These are phyloP conservation scores for Eubasilissa regina DNA, from an alignment of 1,140 invertebrate genomes.

Conservation along the genomic window DNA sequence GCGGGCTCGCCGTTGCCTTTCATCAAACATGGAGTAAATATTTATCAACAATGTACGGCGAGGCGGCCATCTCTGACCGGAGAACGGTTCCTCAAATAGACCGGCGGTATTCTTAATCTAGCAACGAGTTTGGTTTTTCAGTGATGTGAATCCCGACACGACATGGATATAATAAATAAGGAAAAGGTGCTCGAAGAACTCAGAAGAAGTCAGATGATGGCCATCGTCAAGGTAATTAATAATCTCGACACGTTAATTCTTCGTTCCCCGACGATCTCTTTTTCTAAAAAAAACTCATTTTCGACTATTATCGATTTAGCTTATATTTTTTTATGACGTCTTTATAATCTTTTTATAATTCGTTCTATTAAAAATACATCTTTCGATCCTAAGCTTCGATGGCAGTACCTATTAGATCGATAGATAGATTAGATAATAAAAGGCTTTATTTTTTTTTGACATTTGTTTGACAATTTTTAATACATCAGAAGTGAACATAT, in stretches of 20 bases:
- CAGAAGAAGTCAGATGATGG: neutral
- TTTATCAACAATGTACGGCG: slow-evolving; percentile 30
- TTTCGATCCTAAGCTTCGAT: too few species aligned
- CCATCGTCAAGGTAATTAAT: neutral
- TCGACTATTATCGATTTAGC: too few species aligned
- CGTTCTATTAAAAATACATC: too few species aligned
- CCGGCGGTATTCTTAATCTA: slow-evolving; percentile 6
- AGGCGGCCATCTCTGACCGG: slow-evolving; percentile 11
- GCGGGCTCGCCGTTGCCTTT: slow-evolving; percentile 23
- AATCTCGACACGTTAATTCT: neutral
- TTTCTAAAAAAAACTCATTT: too few species aligned
- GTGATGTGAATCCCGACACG: neutral
- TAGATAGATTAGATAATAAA: too few species aligned
- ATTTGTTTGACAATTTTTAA: too few species aligned
- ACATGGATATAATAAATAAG: neutral
- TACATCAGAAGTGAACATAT: too few species aligned
- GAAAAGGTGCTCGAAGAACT: neutral
- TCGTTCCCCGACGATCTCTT: too few species aligned
- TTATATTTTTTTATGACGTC: too few species aligned
- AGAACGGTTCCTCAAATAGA: slow-evolving; percentile 28
- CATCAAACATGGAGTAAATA: slow-evolving; percentile 41
- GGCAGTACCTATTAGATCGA: too few species aligned
- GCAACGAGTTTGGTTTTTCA: slow-evolving; percentile 2
- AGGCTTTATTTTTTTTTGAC: too few species aligned
- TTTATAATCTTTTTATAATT: too few species aligned